Percentiles rank a stretch among this genome's conserved stretches.
phyloP scores from a whole-genome alignment of 2,797 vertebrate species.

The Scarus forsteni region DNA sequence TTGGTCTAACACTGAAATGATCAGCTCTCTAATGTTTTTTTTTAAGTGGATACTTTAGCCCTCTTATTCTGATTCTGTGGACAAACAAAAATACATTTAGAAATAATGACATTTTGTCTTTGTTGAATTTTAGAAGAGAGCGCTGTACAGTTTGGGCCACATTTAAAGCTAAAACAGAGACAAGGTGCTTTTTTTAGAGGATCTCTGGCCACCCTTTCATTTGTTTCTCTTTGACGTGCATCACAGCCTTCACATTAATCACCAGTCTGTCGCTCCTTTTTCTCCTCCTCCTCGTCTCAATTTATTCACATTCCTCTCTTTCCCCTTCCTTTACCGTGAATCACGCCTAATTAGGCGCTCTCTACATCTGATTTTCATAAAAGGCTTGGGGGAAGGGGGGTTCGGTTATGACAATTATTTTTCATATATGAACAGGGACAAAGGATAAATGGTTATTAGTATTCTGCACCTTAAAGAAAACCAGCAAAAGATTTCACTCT shows the following conservation, averaged over 20 bases:
- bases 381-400: conserved; percentile 74
- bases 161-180: conserved; percentile 30
- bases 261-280: conserved; percentile 82
- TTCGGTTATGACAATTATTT: conserved; percentile 83
- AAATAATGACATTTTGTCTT: not conserved
- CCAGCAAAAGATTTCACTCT: conserved; percentile 59
- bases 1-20: too few relatives aligned
- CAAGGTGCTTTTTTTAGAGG: conserved; percentile 42
- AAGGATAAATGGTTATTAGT: conserved; percentile 81
- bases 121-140: not conserved
- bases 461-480: conserved; percentile 74
- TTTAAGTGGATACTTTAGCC: too few relatives aligned
- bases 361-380: conserved; percentile 85
- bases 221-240: conserved; percentile 78
- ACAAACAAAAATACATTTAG: not conserved
- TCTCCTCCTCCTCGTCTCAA: conserved; percentile 82
- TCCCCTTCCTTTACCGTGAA: conserved; percentile 84
- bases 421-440: conserved; percentile 79
- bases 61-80: too few relatives aligned
- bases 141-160: not conserved
- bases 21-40: too few relatives aligned
- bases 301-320: conserved; percentile 85
- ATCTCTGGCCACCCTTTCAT: conserved; percentile 66
- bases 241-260: conserved; percentile 88
- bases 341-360: conserved; percentile 88